Conservation (phyloP, 1,140 invertebrate species). For the Conus betulinus region DNA sequence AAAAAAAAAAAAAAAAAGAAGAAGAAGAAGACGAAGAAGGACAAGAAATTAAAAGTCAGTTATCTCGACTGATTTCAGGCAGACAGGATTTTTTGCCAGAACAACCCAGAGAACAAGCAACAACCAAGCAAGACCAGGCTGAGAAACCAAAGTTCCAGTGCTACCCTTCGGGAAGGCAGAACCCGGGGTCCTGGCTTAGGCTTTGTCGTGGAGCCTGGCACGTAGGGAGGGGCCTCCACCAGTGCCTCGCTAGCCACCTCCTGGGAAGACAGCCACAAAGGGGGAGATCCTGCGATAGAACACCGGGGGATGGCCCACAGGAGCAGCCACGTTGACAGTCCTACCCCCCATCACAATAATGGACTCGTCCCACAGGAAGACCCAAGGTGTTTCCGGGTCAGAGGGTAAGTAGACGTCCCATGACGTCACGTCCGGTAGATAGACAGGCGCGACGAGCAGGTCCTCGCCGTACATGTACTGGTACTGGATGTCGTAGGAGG, state of each 20-base stretch:
- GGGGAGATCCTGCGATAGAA: slow-evolving; percentile 52
- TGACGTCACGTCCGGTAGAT: slow-evolving; percentile 38
- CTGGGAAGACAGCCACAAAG: slow-evolving; percentile 35
- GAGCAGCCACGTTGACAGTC: slow-evolving; percentile 53
- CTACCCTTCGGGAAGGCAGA: background rate
- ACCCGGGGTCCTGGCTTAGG: background rate
- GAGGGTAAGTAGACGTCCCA: slow-evolving; percentile 38
- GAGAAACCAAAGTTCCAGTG: too few species aligned
- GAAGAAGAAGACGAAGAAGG: too few species aligned
- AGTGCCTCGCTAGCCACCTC: slow-evolving; percentile 17
- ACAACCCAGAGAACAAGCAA: too few species aligned
- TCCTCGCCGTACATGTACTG: slow-evolving; percentile 75
- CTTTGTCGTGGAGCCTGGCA: background rate
- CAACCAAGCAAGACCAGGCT: too few species aligned
- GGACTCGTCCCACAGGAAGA: slow-evolving; percentile 31
- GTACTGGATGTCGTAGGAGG: slow-evolving; percentile 59
- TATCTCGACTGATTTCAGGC: too few species aligned
- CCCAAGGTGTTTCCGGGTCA: slow-evolving; percentile 3
- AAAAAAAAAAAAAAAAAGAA: too few species aligned
- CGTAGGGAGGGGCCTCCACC: slow-evolving; percentile 16
- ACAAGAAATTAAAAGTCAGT: too few species aligned
- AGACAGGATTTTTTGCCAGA: too few species aligned
- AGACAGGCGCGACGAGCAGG: slow-evolving; percentile 72
- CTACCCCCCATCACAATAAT: slow-evolving; percentile 39
- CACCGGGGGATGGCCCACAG: slow-evolving; percentile 60